Base-by-base conservation (phyloP, 1,140 invertebrate genomes). In the Eriosoma lanigerum region DNA sequence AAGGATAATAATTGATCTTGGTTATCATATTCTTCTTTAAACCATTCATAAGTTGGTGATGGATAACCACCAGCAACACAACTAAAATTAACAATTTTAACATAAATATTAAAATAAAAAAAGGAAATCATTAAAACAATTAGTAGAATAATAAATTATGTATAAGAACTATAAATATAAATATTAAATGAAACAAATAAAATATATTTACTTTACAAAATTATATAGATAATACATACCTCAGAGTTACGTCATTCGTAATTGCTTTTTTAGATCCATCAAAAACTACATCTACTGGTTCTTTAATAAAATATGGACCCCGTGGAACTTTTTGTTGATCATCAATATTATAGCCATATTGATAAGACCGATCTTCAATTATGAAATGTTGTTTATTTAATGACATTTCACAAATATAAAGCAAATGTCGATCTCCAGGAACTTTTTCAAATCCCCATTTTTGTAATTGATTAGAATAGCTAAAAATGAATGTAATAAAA, bases 41-140 rank as follows among this genome's bases (percentile, higher is more conserved):
- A 98, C 96, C 96, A 98, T 84, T 92, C 89, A 85, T 98, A 99
- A 9, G 90, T 92, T 0, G 96, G 94, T 17, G 93, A 89, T 4
- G 97, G 96, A 87, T 93, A 97, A 2, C 94, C 96, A 68, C 91
- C 92, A 81, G 96, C 96, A 78, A 94, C 87, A 86, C 96, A 98
- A 83, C 89, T 88, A 66, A 66, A 46, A 60, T 76, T 26, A 19
- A n/a, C 29, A 52, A 26, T 19, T 17, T n/a, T 38, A 8, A 4
- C 85, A 84, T 66, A 12, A 78, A 56, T 62, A 80, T n/a, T 38
- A 26, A 60, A 26, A n/a, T n/a, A n/a, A n/a, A n/a, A n/a, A n/a
- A n/a, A n/a, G n/a, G n/a, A n/a, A 64, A 64, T 38, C 19, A 5
- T n/a, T 64, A 32, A 13, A 62, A 15, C 52, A 29, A n/a, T 38